Percentiles rank a stretch among this genome's conserved stretches.
Conservation (phyloP, 2,113 vertebrate genomes). For the Mastomys coucha region DNA sequence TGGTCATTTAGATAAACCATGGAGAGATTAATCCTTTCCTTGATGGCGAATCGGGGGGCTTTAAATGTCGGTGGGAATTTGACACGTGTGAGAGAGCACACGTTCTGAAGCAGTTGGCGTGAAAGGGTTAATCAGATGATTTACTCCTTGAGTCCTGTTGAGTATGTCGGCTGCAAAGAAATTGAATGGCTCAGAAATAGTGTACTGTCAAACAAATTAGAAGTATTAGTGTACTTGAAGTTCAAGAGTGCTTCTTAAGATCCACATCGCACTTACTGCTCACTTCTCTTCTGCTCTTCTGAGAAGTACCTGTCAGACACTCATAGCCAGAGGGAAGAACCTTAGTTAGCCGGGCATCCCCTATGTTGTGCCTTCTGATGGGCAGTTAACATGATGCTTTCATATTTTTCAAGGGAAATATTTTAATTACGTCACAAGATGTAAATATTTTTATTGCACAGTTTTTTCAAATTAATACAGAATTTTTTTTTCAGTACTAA, state of each 20-base stretch:
- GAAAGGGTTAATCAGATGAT: slow-evolving; percentile 76
- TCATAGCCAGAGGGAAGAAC: slow-evolving; percentile 1
- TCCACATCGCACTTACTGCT: slow-evolving; percentile 10
- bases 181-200: slow-evolving; percentile 58
- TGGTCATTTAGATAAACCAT: slow-evolving; percentile 77
- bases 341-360: neutral
- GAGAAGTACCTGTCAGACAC: slow-evolving; percentile 42
- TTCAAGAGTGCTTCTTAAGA: slow-evolving; percentile 75
- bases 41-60: slow-evolving; percentile 30
- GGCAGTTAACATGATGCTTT: slow-evolving; percentile 25
- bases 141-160: slow-evolving; percentile 64
- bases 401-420: neutral
- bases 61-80: slow-evolving; percentile 70
- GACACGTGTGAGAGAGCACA: neutral
- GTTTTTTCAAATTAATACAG: slow-evolving; percentile 51
- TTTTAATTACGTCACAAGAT: slow-evolving; percentile 44
- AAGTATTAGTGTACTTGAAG: slow-evolving; percentile 72
- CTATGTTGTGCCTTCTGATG: slow-evolving; percentile 8
- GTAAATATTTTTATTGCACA: slow-evolving; percentile 36
- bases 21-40: slow-evolving; percentile 71
- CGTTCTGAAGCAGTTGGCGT: slow-evolving; percentile 34
- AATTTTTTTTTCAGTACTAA: neutral
- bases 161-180: slow-evolving; percentile 66
- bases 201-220: slow-evolving; percentile 69
- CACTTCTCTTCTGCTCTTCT: neutral